These are phyloP conservation scores for Volucella inanis DNA, from an alignment of 2,888 invertebrate genomes.

Conservation along the genomic window DNA sequence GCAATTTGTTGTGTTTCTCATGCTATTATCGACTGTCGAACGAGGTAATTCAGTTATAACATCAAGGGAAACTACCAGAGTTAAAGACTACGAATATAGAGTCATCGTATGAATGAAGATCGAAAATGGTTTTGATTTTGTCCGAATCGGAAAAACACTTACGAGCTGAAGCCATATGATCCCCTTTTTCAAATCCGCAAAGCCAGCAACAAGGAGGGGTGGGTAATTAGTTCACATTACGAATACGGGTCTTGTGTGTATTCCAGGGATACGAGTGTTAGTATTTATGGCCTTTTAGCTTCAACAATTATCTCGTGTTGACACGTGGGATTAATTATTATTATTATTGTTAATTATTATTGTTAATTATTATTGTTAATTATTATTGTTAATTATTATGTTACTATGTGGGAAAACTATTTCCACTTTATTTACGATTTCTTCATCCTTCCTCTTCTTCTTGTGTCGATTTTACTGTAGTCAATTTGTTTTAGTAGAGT, in stretches of 20 bases:
- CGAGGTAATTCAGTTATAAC: constrained; percentile 75
- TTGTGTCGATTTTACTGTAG: too few relatives aligned
- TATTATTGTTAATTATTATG: constrained; percentile 15
- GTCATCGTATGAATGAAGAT: constrained; percentile 27
- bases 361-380: constrained; percentile 16
- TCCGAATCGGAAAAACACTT: constrained; percentile 64
- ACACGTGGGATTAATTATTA: constrained; percentile 23
- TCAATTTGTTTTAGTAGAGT: too few relatives aligned
- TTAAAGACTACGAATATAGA: constrained; percentile 2
- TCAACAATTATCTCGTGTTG: background rate
- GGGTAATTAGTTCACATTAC: constrained; percentile 50
- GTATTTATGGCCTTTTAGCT: background rate
- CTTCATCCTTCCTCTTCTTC: too few relatives aligned
- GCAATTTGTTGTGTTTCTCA: constrained; percentile 70
- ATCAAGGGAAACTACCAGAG: constrained; percentile 61
- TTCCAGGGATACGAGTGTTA: too few relatives aligned
- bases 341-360: constrained; percentile 25
- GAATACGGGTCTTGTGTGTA: too few relatives aligned
- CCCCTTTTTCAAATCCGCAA: background rate
- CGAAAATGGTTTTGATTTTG: constrained; percentile 70
- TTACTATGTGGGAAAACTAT: background rate
- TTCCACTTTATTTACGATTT: constrained; percentile 1
- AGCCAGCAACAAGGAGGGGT: constrained; percentile 13
- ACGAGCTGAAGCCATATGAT: constrained; percentile 71
- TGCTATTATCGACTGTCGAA: constrained; percentile 72